A percentile compares a stretch with the other conserved stretches of the same genome.
These are phyloP conservation scores for Agrilus mali DNA, from an alignment of 2,888 invertebrate species.

Conservation along the genomic window DNA sequence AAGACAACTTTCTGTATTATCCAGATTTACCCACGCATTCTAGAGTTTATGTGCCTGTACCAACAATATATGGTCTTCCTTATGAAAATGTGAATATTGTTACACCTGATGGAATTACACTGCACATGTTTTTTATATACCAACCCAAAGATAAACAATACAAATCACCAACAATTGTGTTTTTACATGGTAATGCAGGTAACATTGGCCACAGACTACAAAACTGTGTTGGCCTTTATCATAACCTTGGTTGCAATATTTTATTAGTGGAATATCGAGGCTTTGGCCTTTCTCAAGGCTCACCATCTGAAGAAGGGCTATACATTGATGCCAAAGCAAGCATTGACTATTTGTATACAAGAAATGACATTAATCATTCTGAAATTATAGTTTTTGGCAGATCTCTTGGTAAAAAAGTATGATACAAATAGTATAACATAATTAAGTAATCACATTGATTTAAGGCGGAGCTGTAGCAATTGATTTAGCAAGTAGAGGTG, in stretches of 20 bases:
- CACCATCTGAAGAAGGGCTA: constrained; percentile 76
- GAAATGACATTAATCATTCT: constrained; percentile 70
- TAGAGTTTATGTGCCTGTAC: constrained; percentile 75
- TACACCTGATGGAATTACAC: constrained; percentile 60
- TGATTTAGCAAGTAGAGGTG: constrained; percentile 64
- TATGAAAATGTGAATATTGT: constrained; percentile 72
- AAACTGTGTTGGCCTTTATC: constrained; percentile 78
- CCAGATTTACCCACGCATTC: constrained; percentile 85
- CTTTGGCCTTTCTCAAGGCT: constrained; percentile 83
- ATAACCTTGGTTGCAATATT: constrained; percentile 72
- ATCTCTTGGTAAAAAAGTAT: constrained; percentile 52
- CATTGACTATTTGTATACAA: constrained; percentile 67
- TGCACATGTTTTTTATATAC: constrained; percentile 73
- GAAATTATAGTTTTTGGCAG: constrained; percentile 85
- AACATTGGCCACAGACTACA: constrained; percentile 89
- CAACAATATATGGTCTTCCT: constrained; percentile 73
- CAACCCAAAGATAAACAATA: constrained; percentile 55
- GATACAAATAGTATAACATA: constrained; percentile 1
- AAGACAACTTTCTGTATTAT: constrained; percentile 77
- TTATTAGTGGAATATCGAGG: constrained; percentile 92
- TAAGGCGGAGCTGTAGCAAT: constrained; percentile 86
- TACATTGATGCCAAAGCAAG: constrained; percentile 80
- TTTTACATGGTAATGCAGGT: constrained; percentile 93
- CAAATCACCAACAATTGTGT: constrained; percentile 70
- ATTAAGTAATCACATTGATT: constrained; percentile 8